Base-by-base conservation (phyloP, 2,888 invertebrate genomes). In the Hermaeophaga mercurialis region DNA sequence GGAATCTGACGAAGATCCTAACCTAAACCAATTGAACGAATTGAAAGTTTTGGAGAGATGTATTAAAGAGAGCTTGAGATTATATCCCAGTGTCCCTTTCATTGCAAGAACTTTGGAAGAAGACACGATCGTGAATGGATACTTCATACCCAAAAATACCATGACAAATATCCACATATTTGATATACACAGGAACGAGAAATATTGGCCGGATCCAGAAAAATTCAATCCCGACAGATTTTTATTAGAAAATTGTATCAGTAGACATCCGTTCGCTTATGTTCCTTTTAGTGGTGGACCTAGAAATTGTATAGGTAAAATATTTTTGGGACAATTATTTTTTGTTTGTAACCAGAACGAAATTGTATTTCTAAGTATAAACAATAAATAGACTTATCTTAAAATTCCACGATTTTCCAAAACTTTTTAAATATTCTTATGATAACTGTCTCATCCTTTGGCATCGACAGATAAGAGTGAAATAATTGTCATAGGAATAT, bases 171-270 rank as follows among this genome's bases (percentile, higher is more conserved):
- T 88, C 6, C 80, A 82, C 34, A 82, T 86, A n/a, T 84, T 75
- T 65, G 85, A 86, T 66, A 66, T 87, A 4, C 89, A 90, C 73
- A 81, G 85, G 3, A 81, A 86, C 69, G 81, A 84, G 0, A 79
- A 82, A 11, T 77, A 83, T 45, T 91, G 82, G 77, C 80, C 84
- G 0, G 79, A 89, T 62, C 87, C 90, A 0, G 75, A 81, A 39
- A 80, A 77, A 58, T 90, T 87, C 70, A 83, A 87, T 69, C 89
- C 89, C 0, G 88, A 89, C 46, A 77, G 90, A 61, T 90, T 90
- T 74, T 70, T 85, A 31, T 82, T 84, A 0, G 85, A 88, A 66
- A 81, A 82, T 64, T 72, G 77, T 8, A 56, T 67, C 1, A 72
- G 74, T 17, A 77, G 86, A 22, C 86, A 88, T 75, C 84, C 85